Evolutionary conservation across 2,888 invertebrate genomes (phyloP), one percentile per base, ranked within the genome.

Genomic region (Tholera decimalis): DNA sequence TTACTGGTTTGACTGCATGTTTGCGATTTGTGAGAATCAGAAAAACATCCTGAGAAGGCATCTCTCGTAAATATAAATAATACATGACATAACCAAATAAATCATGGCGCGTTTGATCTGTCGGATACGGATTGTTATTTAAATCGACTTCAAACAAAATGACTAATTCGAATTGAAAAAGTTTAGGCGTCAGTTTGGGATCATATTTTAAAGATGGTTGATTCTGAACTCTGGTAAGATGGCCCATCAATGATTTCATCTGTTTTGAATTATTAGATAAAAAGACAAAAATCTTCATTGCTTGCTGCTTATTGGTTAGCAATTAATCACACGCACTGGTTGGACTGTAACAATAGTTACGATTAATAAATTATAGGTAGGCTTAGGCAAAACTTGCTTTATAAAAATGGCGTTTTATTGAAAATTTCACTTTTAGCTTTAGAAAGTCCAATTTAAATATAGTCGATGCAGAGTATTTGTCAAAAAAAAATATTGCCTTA

Each of bases 401-500:
- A n/a, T n/a, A n/a, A n/a, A n/a, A n/a, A n/a, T n/a, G n/a, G n/a
- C n/a, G n/a, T n/a, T n/a, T n/a, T n/a, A n/a, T n/a, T n/a, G n/a
- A n/a, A n/a, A n/a, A n/a, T n/a, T n/a, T n/a, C n/a, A n/a, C n/a
- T n/a, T n/a, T n/a, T n/a, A n/a, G n/a, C n/a, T n/a, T n/a, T n/a
- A n/a, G n/a, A n/a, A n/a, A n/a, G n/a, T n/a, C n/a, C n/a, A n/a
- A n/a, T n/a, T n/a, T n/a, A n/a, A n/a, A n/a, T n/a, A n/a, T n/a
- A n/a, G n/a, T n/a, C n/a, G n/a, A n/a, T n/a, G n/a, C n/a, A n/a
- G 33, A 13, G 33, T 33, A 13, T 13, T 13, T 13, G 33, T 33
- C 13, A 43, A 13, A 13, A 6, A 43, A 13, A 6, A 43, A 43
- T 15, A 1, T 8, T 26, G 24, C 26, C 37, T 58, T 63, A 97